These are phyloP conservation scores for Boloria selene DNA, from an alignment of 2,888 invertebrate species.

Conservation along the genomic window DNA sequence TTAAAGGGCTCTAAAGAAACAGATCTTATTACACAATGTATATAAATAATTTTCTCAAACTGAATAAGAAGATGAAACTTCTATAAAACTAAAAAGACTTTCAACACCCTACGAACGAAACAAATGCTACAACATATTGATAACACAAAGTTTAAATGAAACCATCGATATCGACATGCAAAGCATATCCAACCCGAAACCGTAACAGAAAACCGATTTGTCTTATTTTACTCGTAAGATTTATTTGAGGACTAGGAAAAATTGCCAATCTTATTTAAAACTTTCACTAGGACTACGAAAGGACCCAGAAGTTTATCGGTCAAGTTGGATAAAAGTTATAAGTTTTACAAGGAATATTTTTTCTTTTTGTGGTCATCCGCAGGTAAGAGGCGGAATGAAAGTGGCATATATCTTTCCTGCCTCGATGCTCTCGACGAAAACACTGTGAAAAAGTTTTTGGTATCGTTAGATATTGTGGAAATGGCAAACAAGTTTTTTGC, in stretches of 20 bases:
- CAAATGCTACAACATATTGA: too few species aligned
- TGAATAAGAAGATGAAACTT: too few species aligned
- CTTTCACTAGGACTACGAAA: constrained; percentile 38
- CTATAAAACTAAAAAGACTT: too few species aligned
- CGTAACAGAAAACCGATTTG: constrained; percentile 18
- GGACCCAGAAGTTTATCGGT: constrained; percentile 37
- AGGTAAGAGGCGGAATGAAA: constrained; percentile 42
- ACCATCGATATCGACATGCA: neutral
- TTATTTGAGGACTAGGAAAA: constrained; percentile 26
- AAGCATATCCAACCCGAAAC: neutral
- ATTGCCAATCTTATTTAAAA: constrained; percentile 40
- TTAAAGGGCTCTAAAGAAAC: too few species aligned
- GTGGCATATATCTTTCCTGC: constrained; percentile 44
- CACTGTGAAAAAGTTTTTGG: constrained; percentile 38
- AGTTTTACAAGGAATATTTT: constrained; percentile 36
- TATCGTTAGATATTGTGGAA: constrained; percentile 35
- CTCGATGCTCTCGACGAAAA: constrained; percentile 41
- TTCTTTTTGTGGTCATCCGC: constrained; percentile 42
- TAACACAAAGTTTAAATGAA: neutral
- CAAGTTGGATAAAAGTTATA: constrained; percentile 40
- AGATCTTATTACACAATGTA: too few species aligned
- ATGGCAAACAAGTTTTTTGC: constrained; percentile 34
- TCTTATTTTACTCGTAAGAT: constrained; percentile 20
- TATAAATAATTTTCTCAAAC: too few species aligned
- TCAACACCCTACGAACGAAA: too few species aligned